These are phyloP conservation scores for Cephus nigrinus DNA, from an alignment of 2,888 invertebrate species.

Conservation along the genomic window DNA sequence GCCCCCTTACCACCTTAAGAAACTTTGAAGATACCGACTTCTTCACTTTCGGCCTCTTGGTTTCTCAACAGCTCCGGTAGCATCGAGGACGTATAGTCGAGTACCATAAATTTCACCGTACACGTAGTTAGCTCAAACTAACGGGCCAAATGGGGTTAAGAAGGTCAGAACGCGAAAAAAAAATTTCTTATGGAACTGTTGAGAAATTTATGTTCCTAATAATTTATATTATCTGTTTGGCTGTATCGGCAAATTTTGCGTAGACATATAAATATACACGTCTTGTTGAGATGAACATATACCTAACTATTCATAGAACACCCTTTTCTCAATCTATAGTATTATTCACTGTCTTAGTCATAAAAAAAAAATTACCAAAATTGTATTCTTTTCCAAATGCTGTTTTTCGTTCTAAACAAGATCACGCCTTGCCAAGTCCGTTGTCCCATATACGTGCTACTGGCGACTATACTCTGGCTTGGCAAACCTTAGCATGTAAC, in stretches of 20 bases:
- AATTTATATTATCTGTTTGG: neutral
- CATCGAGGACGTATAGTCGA: conserved; percentile 22
- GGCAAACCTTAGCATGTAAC: conserved; percentile 20
- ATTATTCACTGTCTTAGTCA: neutral
- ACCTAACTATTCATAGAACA: neutral
- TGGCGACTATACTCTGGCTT: neutral
- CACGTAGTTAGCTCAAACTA: conserved; percentile 31
- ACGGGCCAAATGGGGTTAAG: conserved; percentile 30
- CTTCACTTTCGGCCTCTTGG: neutral
- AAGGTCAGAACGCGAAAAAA: neutral
- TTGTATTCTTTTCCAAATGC: neutral
- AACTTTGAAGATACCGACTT: neutral
- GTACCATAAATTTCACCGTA: conserved; percentile 32
- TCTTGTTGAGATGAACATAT: no score
- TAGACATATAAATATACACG: no score
- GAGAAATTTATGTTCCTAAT: neutral
- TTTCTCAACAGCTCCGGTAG: neutral
- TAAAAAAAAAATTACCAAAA: neutral
- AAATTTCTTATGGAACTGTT: neutral
- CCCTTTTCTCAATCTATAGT: neutral
- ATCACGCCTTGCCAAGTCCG: neutral
- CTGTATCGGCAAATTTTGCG: neutral
- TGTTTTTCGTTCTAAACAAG: neutral
- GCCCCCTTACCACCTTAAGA: neutral
- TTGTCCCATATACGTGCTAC: neutral